Evolutionary conservation across 2,888 invertebrate species (phyloP), one percentile per base, ranked within the genome.

Genomic region (Diploptera punctata): DNA sequence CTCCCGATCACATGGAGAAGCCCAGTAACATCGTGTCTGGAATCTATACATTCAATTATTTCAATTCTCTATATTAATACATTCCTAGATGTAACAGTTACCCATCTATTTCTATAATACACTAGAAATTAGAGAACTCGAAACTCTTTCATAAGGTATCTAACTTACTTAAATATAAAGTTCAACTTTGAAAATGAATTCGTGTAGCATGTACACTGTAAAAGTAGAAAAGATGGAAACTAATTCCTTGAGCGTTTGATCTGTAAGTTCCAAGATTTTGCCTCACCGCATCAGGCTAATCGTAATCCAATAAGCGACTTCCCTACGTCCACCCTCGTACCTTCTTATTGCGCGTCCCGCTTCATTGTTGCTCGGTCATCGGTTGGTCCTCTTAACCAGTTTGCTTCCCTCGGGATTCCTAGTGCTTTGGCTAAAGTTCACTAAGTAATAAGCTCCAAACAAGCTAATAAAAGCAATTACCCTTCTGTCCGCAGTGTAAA

Each of bases 371-470:
- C 24, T 13, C 52, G 24, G 24, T 24, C 24, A 52, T 3, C 7
- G 52, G 24, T 24, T 52, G 5, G 24, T 57, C 26, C 29, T 29
- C 26, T 57, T 26, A 57, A 29, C 26, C 57, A 29, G 57, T 29
- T 57, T 29, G 29, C 57, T 16, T 57, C 57, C 29, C 57, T 31
- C 26, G 57, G 57, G 57, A 57, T 2, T n/a, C 26, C n/a, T 29
- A 57, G 57, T 29, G 57, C 57, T 57, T 57, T n/a, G 57, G 57
- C 26, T 29, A 24, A 24, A 67, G 54, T 57, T 68, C 57, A 24
- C 54, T 68, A 68, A 68, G 68, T 68, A 68, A 68, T 68, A 57
- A 68, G 68, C 68, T 24, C 19, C 52, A 68, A 68, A 68, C 57
- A 68, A 68, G 43, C 57, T 68, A 68, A 68, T 26, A 33, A 68